A percentile compares a stretch with the other conserved stretches of the same genome.
Evolutionary conservation across 2,797 vertebrate species (phyloP).

Genomic region (Acropternis orthonyx): DNA sequence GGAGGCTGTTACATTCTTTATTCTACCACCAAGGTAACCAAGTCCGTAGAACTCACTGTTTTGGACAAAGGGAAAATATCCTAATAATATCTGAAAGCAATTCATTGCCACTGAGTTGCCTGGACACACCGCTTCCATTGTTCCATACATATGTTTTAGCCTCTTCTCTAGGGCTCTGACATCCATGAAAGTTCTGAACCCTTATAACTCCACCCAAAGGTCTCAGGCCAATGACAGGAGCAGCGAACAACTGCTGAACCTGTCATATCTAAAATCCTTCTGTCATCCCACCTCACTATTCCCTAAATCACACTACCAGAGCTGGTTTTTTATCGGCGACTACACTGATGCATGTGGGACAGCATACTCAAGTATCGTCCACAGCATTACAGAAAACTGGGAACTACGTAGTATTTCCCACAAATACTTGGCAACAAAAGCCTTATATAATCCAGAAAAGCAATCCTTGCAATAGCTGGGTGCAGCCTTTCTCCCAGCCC

Average conservation of each 20-base stretch:
- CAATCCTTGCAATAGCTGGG: neutral
- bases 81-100: neutral
- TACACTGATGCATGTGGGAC: neutral
- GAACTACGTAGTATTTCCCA: neutral
- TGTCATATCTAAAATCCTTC: neutral
- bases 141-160: neutral
- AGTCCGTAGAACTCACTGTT: neutral
- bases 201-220: neutral
- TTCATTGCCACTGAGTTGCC: neutral
- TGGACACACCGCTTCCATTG: neutral
- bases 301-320: neutral
- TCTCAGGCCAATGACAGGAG: neutral
- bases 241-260: neutral
- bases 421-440: neutral
- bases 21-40: neutral
- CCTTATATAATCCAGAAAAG: neutral
- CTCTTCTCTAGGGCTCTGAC: neutral
- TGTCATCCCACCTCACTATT: neutral
- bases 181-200: neutral
- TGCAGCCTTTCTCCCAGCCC: neutral
- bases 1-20: neutral
- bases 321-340: fast-evolving
- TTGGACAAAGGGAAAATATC: neutral
- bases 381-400: neutral
- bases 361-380: neutral